These are phyloP conservation scores for Coregonus sp. DNA, from an alignment of 2,797 vertebrate genomes.

Conservation along the genomic window DNA sequence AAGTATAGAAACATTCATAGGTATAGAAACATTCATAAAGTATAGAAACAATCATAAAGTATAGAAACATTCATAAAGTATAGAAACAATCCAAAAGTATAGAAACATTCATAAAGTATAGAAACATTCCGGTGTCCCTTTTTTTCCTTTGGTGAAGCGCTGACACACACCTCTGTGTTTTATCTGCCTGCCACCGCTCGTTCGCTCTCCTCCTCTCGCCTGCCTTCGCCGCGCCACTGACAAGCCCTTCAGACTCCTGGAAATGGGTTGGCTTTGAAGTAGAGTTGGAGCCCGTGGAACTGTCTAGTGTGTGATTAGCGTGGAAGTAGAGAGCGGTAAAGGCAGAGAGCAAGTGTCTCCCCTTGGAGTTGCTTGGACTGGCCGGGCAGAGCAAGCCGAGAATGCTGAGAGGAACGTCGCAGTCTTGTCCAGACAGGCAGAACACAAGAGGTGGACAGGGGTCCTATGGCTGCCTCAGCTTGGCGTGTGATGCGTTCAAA, in stretches of 20 bases:
- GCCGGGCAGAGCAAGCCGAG: background rate
- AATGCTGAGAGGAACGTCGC: constrained; percentile 7
- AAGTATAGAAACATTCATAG: background rate
- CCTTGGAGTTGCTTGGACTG: background rate
- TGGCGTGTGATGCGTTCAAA: background rate
- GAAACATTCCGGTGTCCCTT: constrained; percentile 54
- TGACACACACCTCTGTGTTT: constrained; percentile 48
- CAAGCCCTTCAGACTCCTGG: constrained; percentile 72
- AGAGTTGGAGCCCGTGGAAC: constrained; percentile 73
- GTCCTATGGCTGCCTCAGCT: no score
- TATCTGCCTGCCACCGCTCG: constrained; percentile 47
- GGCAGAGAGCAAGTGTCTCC: constrained; percentile 20
- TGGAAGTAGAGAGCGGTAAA: constrained; percentile 41
- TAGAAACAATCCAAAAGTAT: no score
- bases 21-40: constrained; percentile 54
- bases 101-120: constrained; percentile 24
- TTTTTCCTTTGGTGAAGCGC: constrained; percentile 47
- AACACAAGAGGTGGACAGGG: background rate
- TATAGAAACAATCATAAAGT: constrained; percentile 52
- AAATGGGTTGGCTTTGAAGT: constrained; percentile 78
- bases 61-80: constrained; percentile 47
- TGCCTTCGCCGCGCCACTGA: constrained; percentile 51
- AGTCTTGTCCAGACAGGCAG: constrained; percentile 5
- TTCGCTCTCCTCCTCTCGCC: constrained; percentile 40
- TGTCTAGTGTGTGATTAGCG: constrained; percentile 73